Conservation (phyloP, 2,888 invertebrate species). For the Thereva nobilitata region DNA sequence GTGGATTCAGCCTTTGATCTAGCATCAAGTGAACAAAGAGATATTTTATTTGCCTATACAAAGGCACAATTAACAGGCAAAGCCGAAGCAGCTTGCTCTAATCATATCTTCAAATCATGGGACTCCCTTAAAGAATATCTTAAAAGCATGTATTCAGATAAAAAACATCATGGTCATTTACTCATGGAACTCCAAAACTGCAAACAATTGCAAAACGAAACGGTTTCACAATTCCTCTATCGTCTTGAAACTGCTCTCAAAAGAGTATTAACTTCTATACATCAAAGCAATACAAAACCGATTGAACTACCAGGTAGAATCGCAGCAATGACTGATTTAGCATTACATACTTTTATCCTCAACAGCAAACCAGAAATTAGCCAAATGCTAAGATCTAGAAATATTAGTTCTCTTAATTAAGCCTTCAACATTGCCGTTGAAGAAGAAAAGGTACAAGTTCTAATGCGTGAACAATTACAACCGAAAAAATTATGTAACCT, state of each 20-base stretch:
- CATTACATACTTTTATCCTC: neutral
- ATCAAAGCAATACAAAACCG: neutral
- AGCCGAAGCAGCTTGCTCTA: too few species aligned
- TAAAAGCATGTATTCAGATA: neutral
- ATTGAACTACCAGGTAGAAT: neutral
- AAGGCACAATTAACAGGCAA: too few species aligned
- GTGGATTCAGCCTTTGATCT: too few species aligned
- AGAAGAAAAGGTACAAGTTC: neutral
- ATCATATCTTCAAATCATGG: too few species aligned
- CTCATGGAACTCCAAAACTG: neutral
- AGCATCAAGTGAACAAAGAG: too few species aligned
- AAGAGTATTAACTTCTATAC: neutral
- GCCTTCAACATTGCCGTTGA: neutral
- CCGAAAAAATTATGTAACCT: neutral
- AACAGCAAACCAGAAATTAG: neutral
- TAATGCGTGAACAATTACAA: too few species aligned
- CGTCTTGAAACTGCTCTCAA: neutral
- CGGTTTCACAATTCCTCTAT: too few species aligned
- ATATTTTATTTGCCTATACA: too few species aligned
- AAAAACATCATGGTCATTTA: neutral
- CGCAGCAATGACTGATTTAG: neutral
- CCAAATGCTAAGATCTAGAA: neutral
- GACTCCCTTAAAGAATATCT: slow-evolving; percentile 2
- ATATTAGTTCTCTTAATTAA: neutral
- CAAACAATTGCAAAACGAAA: neutral